Percentiles rank a stretch among this genome's conserved stretches.
Conservation (phyloP, 2,797 vertebrate species). For the Champsocephalus esox region DNA sequence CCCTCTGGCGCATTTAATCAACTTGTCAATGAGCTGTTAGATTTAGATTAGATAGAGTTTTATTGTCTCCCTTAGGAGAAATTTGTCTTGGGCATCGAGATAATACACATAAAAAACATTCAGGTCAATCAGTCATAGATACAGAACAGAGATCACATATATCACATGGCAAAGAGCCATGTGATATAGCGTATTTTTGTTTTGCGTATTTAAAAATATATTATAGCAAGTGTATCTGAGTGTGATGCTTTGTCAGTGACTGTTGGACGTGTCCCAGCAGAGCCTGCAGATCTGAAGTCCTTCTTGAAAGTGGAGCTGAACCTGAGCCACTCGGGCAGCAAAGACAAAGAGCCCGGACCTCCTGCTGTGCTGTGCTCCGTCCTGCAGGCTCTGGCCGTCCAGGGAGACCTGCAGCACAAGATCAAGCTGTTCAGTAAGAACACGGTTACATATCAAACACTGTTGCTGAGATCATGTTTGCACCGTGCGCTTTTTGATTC, state of each 20-base stretch:
- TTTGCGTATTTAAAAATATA: background rate
- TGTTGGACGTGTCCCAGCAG: constrained; percentile 66
- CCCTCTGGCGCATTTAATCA: background rate
- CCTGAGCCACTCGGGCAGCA: constrained; percentile 74
- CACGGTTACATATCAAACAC: background rate
- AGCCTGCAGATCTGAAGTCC: constrained; percentile 83
- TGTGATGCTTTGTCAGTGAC: background rate
- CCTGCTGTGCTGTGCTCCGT: constrained; percentile 81
- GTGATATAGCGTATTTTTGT: background rate
- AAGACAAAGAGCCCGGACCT: constrained; percentile 69
- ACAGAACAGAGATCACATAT: too few species aligned
- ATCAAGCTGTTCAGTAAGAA: constrained; percentile 93
- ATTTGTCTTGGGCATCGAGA: too few species aligned
- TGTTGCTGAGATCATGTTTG: background rate
- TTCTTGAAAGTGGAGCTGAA: constrained; percentile 87
- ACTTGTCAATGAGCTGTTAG: background rate
- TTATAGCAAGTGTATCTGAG: background rate
- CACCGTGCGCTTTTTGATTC: too few species aligned
- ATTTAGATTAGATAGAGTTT: too few species aligned
- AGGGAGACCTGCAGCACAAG: constrained; percentile 91
- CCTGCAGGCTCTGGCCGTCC: constrained; percentile 90
- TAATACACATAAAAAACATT: too few species aligned
- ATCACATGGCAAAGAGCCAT: too few species aligned
- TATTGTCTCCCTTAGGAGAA: too few species aligned
- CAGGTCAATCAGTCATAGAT: too few species aligned